Evolutionary conservation across 2,113 vertebrate species (phyloP).

Genomic region (Poecilia latipinna): DNA sequence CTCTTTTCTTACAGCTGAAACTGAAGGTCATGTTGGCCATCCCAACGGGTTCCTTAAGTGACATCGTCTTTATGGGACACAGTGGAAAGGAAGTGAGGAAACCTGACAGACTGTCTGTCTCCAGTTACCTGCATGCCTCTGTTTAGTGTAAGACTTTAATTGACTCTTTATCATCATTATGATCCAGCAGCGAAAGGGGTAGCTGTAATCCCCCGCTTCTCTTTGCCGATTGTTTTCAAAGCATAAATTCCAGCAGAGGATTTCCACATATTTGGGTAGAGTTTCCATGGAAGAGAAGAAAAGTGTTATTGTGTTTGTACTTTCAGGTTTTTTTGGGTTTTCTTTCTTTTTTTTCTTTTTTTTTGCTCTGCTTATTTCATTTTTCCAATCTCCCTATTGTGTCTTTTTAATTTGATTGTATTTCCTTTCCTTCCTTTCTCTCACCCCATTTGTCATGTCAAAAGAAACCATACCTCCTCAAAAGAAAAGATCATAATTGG

Average conservation of each 20-base stretch:
- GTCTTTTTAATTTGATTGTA: constrained; percentile 18
- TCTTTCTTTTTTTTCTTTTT: not conserved
- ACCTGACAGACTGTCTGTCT: constrained; percentile 73
- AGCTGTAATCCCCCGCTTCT: constrained; percentile 64
- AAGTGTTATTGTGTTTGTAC: constrained; percentile 34
- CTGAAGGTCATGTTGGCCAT: constrained; percentile 25
- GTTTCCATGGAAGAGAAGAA: constrained; percentile 58
- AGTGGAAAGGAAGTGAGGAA: constrained; percentile 39
- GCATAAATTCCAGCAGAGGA: constrained; percentile 70
- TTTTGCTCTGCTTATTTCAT: not conserved
- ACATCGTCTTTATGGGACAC: constrained; percentile 44
- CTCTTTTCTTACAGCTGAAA: not conserved
- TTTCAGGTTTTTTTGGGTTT: constrained; percentile 2
- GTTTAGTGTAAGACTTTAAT: constrained; percentile 75
- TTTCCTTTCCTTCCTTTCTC: constrained; percentile 16
- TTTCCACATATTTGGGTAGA: constrained; percentile 71
- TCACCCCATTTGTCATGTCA: constrained; percentile 51
- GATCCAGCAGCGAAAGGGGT: constrained; percentile 62
- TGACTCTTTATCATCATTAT: constrained; percentile 78
- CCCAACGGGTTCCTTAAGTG: constrained; percentile 42
- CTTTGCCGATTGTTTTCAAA: constrained; percentile 66
- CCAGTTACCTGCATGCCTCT: constrained; percentile 67
- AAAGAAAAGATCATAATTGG: constrained; percentile 54
- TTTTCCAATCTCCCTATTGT: not conserved
- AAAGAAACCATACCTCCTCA: constrained; percentile 37